Percentiles rank a stretch among this genome's conserved stretches.
phyloP scores from a whole-genome alignment of 2,888 invertebrate species.

The Dicyrtoma fusca region DNA sequence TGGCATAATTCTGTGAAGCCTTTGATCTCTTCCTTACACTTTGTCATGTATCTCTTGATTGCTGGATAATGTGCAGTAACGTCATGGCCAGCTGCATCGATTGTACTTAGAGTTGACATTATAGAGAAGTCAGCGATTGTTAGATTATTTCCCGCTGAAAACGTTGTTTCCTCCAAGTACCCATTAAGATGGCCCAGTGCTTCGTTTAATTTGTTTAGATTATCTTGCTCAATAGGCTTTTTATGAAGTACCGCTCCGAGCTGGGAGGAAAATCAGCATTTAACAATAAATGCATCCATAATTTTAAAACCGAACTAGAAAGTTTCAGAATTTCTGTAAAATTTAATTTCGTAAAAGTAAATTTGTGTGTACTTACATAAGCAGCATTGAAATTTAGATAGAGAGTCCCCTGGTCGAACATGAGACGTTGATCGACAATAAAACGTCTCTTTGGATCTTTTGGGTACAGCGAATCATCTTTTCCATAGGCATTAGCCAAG shows the following conservation, averaged over 20 bases:
- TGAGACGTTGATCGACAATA: conserved; percentile 75
- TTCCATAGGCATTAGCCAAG: conserved; percentile 78
- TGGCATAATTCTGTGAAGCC: conserved; percentile 64
- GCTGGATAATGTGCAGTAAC: conserved; percentile 69
- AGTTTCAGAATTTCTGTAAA: too few relatives aligned
- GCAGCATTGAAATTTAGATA: conserved; percentile 63
- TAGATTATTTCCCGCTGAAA: conserved; percentile 59
- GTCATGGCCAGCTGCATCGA: conserved; percentile 65
- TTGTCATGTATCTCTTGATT: conserved; percentile 68
- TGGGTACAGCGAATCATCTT: conserved; percentile 75
- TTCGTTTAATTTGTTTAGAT: conserved; percentile 58
- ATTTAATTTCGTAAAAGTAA: too few relatives aligned
- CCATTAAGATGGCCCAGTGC: conserved; percentile 61
- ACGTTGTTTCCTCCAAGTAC: conserved; percentile 59
- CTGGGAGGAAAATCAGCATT: too few relatives aligned
- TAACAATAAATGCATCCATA: too few relatives aligned
- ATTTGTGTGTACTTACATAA: too few relatives aligned
- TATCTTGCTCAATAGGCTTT: conserved; percentile 59
- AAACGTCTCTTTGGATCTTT: conserved; percentile 77
- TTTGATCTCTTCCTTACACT: conserved; percentile 65
- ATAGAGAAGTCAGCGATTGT: conserved; percentile 62
- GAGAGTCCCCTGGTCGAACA: conserved; percentile 78
- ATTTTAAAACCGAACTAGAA: too few relatives aligned
- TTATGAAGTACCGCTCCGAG: conserved; percentile 65
- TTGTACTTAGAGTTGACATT: conserved; percentile 60